These are phyloP conservation scores for Drosophila aff. DNA, from an alignment of 1,140 invertebrate genomes.

Conservation along the genomic window DNA sequence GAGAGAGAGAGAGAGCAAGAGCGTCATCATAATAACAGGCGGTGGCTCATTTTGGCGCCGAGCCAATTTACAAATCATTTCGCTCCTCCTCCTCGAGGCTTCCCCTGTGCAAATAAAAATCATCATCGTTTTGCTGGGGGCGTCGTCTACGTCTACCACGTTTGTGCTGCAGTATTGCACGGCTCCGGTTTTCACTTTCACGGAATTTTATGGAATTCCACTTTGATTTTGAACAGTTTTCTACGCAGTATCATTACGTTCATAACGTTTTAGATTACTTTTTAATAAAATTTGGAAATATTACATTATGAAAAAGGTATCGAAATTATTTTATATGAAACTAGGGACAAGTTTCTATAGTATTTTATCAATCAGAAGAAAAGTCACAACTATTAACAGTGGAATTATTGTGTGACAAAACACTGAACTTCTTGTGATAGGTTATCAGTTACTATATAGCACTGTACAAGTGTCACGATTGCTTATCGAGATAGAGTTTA, in stretches of 20 bases:
- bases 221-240: not conserved
- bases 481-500: not conserved
- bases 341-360: not conserved
- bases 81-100: not conserved
- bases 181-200: constrained; percentile 33
- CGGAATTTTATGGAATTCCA: not conserved
- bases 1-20: constrained; percentile 11
- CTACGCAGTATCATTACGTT: not conserved
- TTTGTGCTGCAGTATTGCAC: constrained; percentile 17
- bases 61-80: constrained; percentile 44
- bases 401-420: not conserved
- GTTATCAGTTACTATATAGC: not conserved
- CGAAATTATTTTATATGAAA: not conserved
- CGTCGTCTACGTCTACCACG: constrained; percentile 30
- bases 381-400: not conserved
- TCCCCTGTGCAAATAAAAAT: constrained; percentile 30
- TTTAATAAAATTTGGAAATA: not conserved
- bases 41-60: constrained; percentile 38
- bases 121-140: constrained; percentile 23
- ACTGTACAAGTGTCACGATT: not conserved
- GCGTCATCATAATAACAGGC: constrained; percentile 26
- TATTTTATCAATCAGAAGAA: not conserved
- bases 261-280: too few species aligned
- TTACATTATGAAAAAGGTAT: not conserved
- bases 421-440: not conserved